phyloP scores from a whole-genome alignment of 2,113 vertebrate species.

The Morone chrysops region DNA sequence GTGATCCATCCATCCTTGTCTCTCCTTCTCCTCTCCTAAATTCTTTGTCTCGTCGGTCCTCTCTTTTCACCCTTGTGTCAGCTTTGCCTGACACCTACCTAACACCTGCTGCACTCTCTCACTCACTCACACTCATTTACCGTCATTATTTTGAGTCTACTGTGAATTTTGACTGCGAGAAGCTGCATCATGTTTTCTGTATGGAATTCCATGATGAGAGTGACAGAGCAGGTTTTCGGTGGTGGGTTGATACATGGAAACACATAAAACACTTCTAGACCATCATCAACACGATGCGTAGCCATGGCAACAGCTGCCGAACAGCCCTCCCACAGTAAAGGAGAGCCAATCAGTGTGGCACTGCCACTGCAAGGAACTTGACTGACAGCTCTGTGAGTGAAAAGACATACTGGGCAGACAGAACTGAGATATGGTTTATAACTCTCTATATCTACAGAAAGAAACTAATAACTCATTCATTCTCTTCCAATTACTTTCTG shows the following conservation, averaged over 20 bases:
- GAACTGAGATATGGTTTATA: neutral
- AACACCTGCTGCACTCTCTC: constrained; percentile 43
- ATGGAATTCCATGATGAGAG: constrained; percentile 10
- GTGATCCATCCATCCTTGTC: constrained; percentile 26
- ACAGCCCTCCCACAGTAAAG: constrained; percentile 47
- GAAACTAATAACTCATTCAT: neutral
- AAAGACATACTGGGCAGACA: constrained; percentile 26
- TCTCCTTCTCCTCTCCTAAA: constrained; percentile 6
- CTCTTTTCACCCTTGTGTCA: neutral
- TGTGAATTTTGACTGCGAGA: neutral
- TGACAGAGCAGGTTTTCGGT: constrained; percentile 46
- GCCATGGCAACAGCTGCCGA: constrained; percentile 73
- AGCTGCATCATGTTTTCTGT: neutral
- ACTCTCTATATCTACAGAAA: neutral
- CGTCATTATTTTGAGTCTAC: neutral
- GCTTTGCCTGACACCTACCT: constrained; percentile 22
- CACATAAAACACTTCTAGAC: constrained; percentile 41
- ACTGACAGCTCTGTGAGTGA: constrained; percentile 45
- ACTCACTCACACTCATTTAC: neutral
- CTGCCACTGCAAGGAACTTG: constrained; percentile 34
- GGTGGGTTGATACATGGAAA: constrained; percentile 35
- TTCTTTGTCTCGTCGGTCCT: neutral
- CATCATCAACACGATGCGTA: constrained; percentile 57
- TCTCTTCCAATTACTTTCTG: neutral
- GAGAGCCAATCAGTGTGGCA: constrained; percentile 50